Base-by-base conservation (phyloP, 2,113 vertebrate genomes). In the Aspidoscelis tigris region DNA sequence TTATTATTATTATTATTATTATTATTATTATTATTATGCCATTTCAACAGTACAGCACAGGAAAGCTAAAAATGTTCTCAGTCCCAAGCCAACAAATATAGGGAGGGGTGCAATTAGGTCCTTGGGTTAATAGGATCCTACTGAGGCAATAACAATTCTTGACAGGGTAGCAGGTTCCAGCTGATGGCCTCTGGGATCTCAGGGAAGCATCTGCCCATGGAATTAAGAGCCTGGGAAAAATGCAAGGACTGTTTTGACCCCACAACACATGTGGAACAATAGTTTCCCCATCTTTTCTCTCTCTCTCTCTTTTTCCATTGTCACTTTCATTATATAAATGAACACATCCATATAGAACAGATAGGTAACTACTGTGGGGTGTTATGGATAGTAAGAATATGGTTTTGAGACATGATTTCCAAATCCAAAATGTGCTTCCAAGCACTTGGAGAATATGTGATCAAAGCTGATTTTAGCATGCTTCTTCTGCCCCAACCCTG, bases 171-270 rank as follows among this genome's bases (percentile, higher is more conserved):
- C 53, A 6, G 55, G 44, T 78, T 78, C 66, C 41, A 78, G 21
- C n/a, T 69, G 66, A 5, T 55, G 65, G 3, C 20, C n/a, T 5
- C 39, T 24, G 24, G 53, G 26, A 78, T 78, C n/a, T 50, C 73
- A 26, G 6, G 69, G 69, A 66, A 84, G n/a, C 53, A 65, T 11
- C 10, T 0, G n/a, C 58, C 58, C 53, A n/a, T 53, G 76, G 43
- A 50, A 11, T 58, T 50, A 44, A 77, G 65, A 22, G 9, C 20
- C 26, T 47, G 22, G 3, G 33, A 55, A 20, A 73, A 16, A 64
- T 53, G 8, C 0, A 1, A n/a, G 43, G 20, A 9, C 0, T 0
- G 14, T 39, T 69, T 22, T 81, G 24, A 22, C 71, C 85, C 72
- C 79, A 0, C 39, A 3, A 26, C 14, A 66, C 70, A 65, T 18